Conservation (phyloP, 2,888 invertebrate genomes). For the Orchestes rusci region DNA sequence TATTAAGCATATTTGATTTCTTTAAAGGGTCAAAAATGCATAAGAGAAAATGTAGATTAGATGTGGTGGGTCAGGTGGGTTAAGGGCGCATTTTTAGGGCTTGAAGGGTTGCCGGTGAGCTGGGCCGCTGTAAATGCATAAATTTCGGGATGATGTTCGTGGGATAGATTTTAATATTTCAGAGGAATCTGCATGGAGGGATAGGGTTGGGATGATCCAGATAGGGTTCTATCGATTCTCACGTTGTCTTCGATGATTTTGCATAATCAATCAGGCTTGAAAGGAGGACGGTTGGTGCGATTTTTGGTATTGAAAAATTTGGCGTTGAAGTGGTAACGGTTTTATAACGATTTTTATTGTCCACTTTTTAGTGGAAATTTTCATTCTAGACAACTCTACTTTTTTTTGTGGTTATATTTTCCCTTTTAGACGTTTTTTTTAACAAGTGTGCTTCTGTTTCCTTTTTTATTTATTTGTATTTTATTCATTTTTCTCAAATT, state of each 20-base stretch:
- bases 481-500: too few species aligned
- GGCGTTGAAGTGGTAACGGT: too few species aligned
- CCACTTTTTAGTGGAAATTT: too few species aligned
- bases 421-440: too few species aligned
- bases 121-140: slow-evolving; percentile 37
- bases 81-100: slow-evolving; percentile 2
- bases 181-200: slow-evolving; percentile 29
- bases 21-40: slow-evolving; percentile 40
- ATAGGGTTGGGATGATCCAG: slow-evolving; percentile 37
- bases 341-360: too few species aligned
- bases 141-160: slow-evolving; percentile 40
- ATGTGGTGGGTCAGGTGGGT: slow-evolving; percentile 31
- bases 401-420: too few species aligned
- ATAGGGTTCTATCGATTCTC: slow-evolving; percentile 31
- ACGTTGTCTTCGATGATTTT: slow-evolving; percentile 30
- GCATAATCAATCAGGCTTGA: slow-evolving; percentile 32
- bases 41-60: slow-evolving; percentile 45
- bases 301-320: neutral
- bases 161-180: slow-evolving; percentile 39
- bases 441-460: too few species aligned
- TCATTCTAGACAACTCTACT: too few species aligned
- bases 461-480: too few species aligned
- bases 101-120: slow-evolving; percentile 13
- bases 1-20: slow-evolving; percentile 46
- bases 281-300: neutral